These are phyloP conservation scores for Alexandromys fortis DNA, from an alignment of 2,113 vertebrate genomes.

Conservation along the genomic window DNA sequence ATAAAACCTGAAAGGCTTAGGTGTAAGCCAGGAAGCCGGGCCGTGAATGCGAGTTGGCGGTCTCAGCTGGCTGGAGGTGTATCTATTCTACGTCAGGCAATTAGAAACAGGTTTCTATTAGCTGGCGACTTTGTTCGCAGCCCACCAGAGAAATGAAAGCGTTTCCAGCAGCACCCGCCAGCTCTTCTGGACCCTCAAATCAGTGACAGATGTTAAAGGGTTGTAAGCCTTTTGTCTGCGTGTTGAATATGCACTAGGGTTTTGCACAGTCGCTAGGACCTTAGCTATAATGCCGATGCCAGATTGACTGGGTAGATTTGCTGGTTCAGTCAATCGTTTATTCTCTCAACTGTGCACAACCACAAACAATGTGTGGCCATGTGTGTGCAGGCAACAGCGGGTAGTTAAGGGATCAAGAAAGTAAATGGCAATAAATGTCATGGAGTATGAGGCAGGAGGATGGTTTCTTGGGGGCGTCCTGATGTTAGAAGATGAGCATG, in stretches of 20 bases:
- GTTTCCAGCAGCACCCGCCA: conserved; percentile 1
- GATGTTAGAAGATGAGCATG: neutral
- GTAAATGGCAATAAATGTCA: neutral
- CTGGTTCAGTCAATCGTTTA: neutral
- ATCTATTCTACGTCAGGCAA: conserved; percentile 87
- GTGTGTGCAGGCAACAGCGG: neutral
- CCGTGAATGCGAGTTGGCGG: conserved; percentile 83
- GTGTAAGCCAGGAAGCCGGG: conserved; percentile 80
- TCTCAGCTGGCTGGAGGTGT: conserved; percentile 93
- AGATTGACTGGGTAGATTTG: neutral
- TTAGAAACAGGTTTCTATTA: conserved; percentile 86
- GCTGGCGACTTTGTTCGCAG: conserved; percentile 78
- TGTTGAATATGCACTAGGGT: neutral
- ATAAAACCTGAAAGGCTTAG: conserved; percentile 89
- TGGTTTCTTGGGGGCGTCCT: neutral
- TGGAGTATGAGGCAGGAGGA: neutral
- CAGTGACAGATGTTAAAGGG: conserved; percentile 69
- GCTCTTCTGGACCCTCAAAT: neutral
- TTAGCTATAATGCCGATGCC: neutral
- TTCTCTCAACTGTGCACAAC: neutral
- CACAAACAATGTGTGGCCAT: neutral
- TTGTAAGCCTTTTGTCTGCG: conserved; percentile 22
- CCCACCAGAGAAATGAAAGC: conserved; percentile 78
- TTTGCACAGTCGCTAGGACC: neutral
- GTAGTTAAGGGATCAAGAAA: neutral